Conservation (phyloP, 2,113 vertebrate species). For the Aviceda subcristata region DNA sequence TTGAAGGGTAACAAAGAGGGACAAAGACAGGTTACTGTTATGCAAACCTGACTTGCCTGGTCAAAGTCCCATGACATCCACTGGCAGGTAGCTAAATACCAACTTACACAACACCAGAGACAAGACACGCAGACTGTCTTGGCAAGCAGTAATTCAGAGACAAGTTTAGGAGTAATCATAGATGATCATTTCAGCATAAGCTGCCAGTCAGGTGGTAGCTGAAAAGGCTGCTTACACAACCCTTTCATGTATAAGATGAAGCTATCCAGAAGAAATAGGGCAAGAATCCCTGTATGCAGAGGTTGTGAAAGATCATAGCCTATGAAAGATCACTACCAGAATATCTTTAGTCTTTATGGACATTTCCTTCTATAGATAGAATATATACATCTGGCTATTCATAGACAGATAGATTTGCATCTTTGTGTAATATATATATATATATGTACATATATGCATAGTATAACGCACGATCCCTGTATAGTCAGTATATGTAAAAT, state of each 20-base stretch:
- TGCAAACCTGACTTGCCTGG: neutral
- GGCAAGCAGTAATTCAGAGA: neutral
- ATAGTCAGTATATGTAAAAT: neutral
- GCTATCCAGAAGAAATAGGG: neutral
- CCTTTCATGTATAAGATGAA: neutral
- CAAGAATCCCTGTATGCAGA: neutral
- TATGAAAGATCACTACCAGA: neutral
- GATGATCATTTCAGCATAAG: neutral
- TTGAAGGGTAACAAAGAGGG: neutral
- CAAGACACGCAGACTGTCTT: neutral
- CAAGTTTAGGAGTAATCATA: neutral
- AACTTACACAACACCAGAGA: neutral
- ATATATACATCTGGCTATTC: neutral
- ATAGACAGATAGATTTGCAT: neutral
- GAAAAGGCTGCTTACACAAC: constrained; percentile 19
- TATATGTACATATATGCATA: too few species aligned
- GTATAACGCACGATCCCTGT: neutral
- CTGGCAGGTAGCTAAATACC: neutral
- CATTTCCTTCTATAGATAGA: neutral
- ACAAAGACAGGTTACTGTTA: neutral
- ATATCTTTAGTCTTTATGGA: neutral
- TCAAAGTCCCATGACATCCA: neutral
- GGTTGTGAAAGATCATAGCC: neutral
- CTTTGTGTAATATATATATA: neutral
- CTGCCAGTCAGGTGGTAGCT: neutral